Percentiles rank a stretch among this genome's conserved stretches.
Evolutionary conservation across 2,888 invertebrate genomes (phyloP).

Genomic region (Amphiduros pacificus): DNA sequence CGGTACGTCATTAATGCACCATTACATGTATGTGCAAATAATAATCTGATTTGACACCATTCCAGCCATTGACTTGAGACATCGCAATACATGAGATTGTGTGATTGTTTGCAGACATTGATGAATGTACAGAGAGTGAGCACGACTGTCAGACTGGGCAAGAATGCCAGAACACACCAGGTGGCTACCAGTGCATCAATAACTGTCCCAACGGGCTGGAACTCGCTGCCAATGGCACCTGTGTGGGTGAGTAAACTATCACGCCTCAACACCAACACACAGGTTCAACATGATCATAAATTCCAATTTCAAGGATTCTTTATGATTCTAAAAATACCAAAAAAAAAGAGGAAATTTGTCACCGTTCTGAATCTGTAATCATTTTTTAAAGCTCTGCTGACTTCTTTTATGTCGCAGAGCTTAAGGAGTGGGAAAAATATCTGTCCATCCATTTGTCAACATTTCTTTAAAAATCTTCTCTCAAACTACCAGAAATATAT

Average conservation of each 20-base stretch:
- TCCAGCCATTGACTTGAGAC: background rate
- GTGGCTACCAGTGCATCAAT: conserved; percentile 53
- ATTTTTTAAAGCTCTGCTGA: too few relatives aligned
- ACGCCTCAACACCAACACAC: too few relatives aligned
- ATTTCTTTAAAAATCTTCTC: too few relatives aligned
- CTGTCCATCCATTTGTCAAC: too few relatives aligned
- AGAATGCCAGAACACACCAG: conserved; percentile 56
- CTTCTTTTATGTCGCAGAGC: too few relatives aligned
- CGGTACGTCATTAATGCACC: conserved; percentile 32
- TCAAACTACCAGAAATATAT: too few relatives aligned
- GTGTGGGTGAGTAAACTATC: conserved; percentile 59
- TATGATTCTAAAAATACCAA: too few relatives aligned
- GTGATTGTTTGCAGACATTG: conserved; percentile 48
- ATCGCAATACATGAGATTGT: background rate
- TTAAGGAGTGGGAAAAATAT: too few relatives aligned
- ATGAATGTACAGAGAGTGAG: conserved; percentile 51
- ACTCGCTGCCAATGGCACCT: conserved; percentile 48
- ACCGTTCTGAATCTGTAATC: too few relatives aligned
- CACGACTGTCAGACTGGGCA: conserved; percentile 46
- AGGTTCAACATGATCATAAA: too few relatives aligned
- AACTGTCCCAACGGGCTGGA: conserved; percentile 57
- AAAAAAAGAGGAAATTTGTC: too few relatives aligned
- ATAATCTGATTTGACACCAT: background rate
- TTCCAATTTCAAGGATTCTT: too few relatives aligned
- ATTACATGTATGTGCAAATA: background rate